Base-by-base conservation (phyloP, 1,140 invertebrate species). In the Berghia stephanieae region DNA sequence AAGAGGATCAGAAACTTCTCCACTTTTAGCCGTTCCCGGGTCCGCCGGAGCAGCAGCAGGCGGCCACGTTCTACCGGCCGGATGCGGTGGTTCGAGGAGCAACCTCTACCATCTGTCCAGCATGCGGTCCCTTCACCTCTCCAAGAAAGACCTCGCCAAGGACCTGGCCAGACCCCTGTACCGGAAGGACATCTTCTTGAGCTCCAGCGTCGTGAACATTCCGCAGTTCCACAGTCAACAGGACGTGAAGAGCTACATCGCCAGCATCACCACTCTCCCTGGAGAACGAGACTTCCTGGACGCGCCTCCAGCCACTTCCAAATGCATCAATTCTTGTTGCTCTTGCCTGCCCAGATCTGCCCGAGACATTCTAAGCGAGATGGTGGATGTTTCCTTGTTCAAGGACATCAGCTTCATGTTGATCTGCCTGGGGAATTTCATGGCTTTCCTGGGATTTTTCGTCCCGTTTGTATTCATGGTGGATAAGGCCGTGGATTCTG, bases 141-240 rank as follows among this genome's bases (percentile, higher is more conserved):
- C 80, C 13, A 87, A 83, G 74, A 46, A 68, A 42, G n/a, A n/a
- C n/a, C n/a, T n/a, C n/a, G n/a, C n/a, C n/a, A 81, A 87, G 67
- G 90, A 91, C 69, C 87, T 97, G 90, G 94, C 97, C 24, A 92
- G 97, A 24, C 98, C 98, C 2, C 90, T 99, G 88, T 98, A 96
- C 6, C 92, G 96, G 57, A 98, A 98, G 89, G 98, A 99, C 89
- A 98, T 99, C 81, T 99, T 99, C 91, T 99, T 99, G 90, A 96
- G 96, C 18, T 97, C 98, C 36, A 97, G 95, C 38, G 94, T 98
- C 8, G 91, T 94, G 40, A 95, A 98, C 90, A 91, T 98, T 69
- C 95, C 95, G 0, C 95, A 98, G 89, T 98, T 94, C 89, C 79
- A 81, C 21, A 95, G 96, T 86, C 96, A 97, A 88, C 96, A 96